phyloP scores from a whole-genome alignment of 2,888 invertebrate genomes.

The Eupithecia inturbata region DNA sequence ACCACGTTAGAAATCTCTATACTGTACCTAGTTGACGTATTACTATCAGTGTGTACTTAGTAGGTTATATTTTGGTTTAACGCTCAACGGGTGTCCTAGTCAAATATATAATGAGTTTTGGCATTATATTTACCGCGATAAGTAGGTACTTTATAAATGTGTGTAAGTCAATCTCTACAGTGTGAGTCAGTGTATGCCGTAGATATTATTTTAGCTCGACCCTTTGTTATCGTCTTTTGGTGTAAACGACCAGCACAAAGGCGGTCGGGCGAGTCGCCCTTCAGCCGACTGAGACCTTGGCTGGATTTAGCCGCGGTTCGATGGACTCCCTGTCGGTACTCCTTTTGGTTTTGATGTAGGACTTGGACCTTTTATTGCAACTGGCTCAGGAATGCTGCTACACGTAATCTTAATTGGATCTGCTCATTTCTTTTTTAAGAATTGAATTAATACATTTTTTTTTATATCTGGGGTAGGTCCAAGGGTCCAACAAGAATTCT shows the following conservation, averaged over 20 bases:
- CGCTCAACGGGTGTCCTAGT: conserved; percentile 66
- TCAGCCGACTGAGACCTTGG: conserved; percentile 81
- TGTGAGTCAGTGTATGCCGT: conserved; percentile 65
- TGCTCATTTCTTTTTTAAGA: conserved; percentile 52
- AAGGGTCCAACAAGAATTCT: conserved; percentile 40
- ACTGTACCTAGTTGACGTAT: conserved; percentile 36
- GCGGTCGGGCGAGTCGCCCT: conserved; percentile 78
- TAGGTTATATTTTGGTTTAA: conserved; percentile 53
- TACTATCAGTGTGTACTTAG: conserved; percentile 55
- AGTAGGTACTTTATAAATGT: conserved; percentile 13
- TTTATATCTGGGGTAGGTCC: conserved; percentile 22
- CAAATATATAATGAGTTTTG: conserved; percentile 27
- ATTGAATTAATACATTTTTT: conserved; percentile 43
- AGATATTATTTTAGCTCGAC: conserved; percentile 50
- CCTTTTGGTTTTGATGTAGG: conserved; percentile 72
- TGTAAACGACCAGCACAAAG: conserved; percentile 78
- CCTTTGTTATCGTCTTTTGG: conserved; percentile 78
- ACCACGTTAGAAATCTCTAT: conserved; percentile 49
- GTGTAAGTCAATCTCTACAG: conserved; percentile 48
- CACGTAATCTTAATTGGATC: conserved; percentile 64
- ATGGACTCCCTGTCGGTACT: conserved; percentile 73
- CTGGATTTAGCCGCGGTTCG: conserved; percentile 82
- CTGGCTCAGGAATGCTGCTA: conserved; percentile 61
- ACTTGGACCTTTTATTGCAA: conserved; percentile 71
- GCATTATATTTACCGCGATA: conserved; percentile 30